A percentile compares a stretch with the other conserved stretches of the same genome.
These are phyloP conservation scores for Serrognathus titanus DNA, from an alignment of 2,888 invertebrate species.

Conservation along the genomic window DNA sequence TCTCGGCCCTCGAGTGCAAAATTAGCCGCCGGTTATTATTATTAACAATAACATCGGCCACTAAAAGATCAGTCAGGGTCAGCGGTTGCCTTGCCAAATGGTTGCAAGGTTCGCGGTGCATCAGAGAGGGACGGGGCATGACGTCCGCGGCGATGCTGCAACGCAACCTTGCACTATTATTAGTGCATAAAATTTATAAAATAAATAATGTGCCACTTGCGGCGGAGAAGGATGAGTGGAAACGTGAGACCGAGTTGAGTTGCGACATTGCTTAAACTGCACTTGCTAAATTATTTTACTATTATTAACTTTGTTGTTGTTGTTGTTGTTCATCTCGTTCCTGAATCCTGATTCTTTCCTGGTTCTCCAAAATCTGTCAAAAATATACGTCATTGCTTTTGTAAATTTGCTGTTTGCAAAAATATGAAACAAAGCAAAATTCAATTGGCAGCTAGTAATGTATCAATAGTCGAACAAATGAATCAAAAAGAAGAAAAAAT, in stretches of 20 bases:
- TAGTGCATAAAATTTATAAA: slow-evolving; percentile 42
- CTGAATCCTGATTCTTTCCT: too few species aligned
- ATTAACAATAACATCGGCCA: slow-evolving; percentile 19
- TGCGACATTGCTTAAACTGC: too few species aligned
- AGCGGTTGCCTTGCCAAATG: slow-evolving; percentile 26
- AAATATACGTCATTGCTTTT: too few species aligned
- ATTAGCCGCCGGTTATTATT: slow-evolving; percentile 12
- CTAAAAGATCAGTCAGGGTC: slow-evolving; percentile 31
- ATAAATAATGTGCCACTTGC: slow-evolving; percentile 8
- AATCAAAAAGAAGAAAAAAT: too few species aligned
- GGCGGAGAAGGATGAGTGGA: not conserved
- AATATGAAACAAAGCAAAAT: too few species aligned
- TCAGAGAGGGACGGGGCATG: slow-evolving; percentile 9
- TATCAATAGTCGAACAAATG: too few species aligned
- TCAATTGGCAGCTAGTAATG: too few species aligned
- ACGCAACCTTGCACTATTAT: slow-evolving; percentile 46
- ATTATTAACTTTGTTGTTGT: too few species aligned
- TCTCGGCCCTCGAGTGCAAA: not conserved
- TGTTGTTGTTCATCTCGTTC: too few species aligned
- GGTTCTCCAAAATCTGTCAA: too few species aligned
- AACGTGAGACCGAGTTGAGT: not conserved
- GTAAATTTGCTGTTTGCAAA: too few species aligned
- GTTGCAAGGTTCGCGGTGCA: slow-evolving; percentile 29
- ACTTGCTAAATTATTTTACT: too few species aligned
- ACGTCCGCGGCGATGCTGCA: slow-evolving; percentile 25